A percentile compares a stretch with the other conserved stretches of the same genome.
Conservation (phyloP, 2,113 vertebrate species). For the Mohoua ochrocephala region DNA sequence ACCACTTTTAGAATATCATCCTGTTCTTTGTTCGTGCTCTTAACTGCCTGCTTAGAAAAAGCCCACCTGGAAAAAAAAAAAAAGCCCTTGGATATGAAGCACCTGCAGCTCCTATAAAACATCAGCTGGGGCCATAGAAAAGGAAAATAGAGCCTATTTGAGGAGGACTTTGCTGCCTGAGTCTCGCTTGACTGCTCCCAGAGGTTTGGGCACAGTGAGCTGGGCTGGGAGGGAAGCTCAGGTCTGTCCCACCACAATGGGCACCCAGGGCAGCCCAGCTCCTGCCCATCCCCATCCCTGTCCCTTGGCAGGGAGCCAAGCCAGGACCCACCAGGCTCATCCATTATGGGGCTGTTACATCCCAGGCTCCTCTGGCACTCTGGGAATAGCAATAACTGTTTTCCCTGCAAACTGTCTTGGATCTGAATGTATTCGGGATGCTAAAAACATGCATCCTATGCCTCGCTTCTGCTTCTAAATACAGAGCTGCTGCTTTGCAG, state of each 20-base stretch:
- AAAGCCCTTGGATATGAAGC: background rate
- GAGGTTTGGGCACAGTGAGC: background rate
- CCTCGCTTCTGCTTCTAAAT: background rate
- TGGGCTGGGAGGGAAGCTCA: background rate
- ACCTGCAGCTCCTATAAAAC: background rate
- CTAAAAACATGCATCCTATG: background rate
- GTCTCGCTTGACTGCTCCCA: background rate
- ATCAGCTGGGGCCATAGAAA: background rate
- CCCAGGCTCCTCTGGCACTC: background rate
- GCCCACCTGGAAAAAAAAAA: background rate
- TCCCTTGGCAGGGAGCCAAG: background rate
- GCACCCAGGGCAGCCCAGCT: background rate
- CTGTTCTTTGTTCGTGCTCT: background rate
- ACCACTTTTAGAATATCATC: background rate
- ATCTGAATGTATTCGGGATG: background rate
- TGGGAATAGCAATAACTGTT: background rate
- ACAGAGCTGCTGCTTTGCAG: background rate
- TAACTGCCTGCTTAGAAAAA: background rate
- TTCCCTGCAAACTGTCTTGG: background rate
- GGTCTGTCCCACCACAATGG: fast-evolving
- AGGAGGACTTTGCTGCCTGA: background rate
- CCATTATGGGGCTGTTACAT: background rate
- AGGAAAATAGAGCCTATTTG: background rate
- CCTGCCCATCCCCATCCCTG: background rate
- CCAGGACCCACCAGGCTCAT: background rate